A percentile compares a stretch with the other conserved stretches of the same genome.
These are phyloP conservation scores for Leptodactylus fallax DNA, from an alignment of 2,797 vertebrate genomes.

Conservation along the genomic window DNA sequence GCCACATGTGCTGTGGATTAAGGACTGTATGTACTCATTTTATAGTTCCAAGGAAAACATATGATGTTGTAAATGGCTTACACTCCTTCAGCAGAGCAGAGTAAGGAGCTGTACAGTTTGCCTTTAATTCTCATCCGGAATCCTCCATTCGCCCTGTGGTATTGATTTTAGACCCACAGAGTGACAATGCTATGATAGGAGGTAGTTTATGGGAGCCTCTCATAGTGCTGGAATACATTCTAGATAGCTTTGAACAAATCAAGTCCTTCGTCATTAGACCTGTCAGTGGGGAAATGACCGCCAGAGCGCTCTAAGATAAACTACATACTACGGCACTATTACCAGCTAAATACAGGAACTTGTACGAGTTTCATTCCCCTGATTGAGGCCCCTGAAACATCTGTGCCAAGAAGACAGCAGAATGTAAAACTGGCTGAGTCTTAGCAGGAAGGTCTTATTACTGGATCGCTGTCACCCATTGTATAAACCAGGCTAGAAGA, in stretches of 20 bases:
- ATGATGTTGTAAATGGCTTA: constrained; percentile 41
- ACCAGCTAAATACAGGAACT: constrained; percentile 49
- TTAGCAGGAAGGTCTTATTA: constrained; percentile 63
- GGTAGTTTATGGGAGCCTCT: constrained; percentile 5
- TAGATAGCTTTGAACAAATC: constrained; percentile 43
- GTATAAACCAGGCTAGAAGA: constrained; percentile 53
- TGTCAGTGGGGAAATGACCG: constrained; percentile 62
- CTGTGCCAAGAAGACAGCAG: constrained; percentile 64
- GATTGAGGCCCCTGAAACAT: constrained; percentile 65
- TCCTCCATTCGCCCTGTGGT: neutral
- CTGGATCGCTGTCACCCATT: constrained; percentile 66
- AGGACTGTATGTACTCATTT: neutral
- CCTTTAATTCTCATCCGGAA: constrained; percentile 23
- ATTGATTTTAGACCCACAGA: neutral
- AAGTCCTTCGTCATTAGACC: constrained; percentile 36
- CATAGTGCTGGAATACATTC: constrained; percentile 47
- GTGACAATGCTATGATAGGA: constrained; percentile 26
- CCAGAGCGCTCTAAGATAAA: constrained; percentile 50
- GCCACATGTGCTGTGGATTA: constrained; percentile 40
- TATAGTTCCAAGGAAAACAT: constrained; percentile 42
- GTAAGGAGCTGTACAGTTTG: neutral
- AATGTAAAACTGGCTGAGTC: constrained; percentile 57
- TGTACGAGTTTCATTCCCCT: constrained; percentile 64
- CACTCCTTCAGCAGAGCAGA: neutral
- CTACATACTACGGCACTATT: constrained; percentile 15